phyloP scores from a whole-genome alignment of 2,888 invertebrate species.

The Hymenopus coronatus region DNA sequence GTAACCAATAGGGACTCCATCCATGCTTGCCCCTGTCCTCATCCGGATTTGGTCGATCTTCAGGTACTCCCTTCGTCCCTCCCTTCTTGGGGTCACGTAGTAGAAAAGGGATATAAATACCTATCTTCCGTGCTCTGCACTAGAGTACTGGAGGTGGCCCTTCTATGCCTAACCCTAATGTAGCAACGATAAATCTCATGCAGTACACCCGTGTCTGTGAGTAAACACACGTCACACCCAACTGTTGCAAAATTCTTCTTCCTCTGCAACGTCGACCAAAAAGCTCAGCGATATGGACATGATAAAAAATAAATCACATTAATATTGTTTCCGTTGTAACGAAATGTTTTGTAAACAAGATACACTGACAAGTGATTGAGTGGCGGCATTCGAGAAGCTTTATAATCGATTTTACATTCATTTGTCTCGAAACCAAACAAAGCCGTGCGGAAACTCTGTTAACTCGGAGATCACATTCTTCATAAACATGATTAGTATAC shows the following conservation, averaged over 20 bases:
- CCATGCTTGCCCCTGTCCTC: no score
- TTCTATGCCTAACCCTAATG: no score
- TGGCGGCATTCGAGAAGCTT: background rate
- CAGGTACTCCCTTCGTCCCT: no score
- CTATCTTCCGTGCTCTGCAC: no score
- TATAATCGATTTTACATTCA: background rate
- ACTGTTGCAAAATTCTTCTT: background rate
- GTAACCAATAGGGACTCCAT: no score
- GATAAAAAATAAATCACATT: background rate
- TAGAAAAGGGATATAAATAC: no score
- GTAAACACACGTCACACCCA: no score
- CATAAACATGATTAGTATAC: background rate
- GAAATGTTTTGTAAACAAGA: background rate
- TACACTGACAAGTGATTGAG: background rate
- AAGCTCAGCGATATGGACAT: background rate
- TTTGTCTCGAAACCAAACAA: background rate
- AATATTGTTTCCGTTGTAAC: background rate
- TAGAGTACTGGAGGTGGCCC: no score
- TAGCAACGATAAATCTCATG: no score
- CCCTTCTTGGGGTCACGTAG: no score
- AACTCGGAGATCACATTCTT: background rate
- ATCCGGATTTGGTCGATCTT: no score
- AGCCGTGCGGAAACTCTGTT: background rate
- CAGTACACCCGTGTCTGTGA: no score
- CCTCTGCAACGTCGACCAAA: background rate